These are phyloP conservation scores for Poeciliopsis retropinna DNA, from an alignment of 2,113 vertebrate genomes.

Conservation along the genomic window DNA sequence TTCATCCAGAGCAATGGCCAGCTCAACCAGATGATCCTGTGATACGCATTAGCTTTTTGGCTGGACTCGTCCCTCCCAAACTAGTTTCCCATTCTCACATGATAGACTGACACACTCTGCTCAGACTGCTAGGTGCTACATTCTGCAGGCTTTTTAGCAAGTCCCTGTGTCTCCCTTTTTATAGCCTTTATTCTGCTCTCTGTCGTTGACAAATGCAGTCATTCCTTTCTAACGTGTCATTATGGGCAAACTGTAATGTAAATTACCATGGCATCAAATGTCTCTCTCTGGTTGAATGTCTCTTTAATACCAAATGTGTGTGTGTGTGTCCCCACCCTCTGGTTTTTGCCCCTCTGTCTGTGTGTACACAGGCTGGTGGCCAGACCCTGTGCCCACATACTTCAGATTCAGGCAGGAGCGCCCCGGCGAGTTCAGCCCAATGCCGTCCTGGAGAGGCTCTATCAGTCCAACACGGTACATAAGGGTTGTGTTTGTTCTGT, in stretches of 20 bases:
- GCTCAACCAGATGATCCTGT: constrained; percentile 45
- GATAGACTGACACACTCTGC: constrained; percentile 56
- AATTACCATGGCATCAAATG: constrained; percentile 9
- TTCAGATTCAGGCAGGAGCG: constrained; percentile 86
- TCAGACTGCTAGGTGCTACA: constrained; percentile 69
- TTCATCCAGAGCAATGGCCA: constrained; percentile 6
- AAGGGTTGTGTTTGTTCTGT: constrained; percentile 26
- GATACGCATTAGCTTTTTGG: constrained; percentile 45
- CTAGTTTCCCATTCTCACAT: constrained; percentile 46
- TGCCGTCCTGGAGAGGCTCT: constrained; percentile 91
- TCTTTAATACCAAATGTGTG: constrained; percentile 37
- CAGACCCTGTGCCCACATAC: constrained; percentile 88
- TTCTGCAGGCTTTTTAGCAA: constrained; percentile 50
- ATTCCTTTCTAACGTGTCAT: constrained; percentile 9
- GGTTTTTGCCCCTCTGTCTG: constrained; percentile 35
- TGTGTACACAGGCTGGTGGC: constrained; percentile 88
- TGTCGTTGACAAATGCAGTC: constrained; percentile 4
- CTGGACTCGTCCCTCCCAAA: constrained; percentile 6
- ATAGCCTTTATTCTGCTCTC: constrained; percentile 9
- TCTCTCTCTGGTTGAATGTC: constrained; percentile 28
- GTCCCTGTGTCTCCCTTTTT: constrained; percentile 6
- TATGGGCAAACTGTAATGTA: constrained; percentile 32
- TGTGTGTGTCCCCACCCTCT: constrained; percentile 42
- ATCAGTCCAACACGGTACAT: constrained; percentile 89
- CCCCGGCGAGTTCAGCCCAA: constrained; percentile 87